phyloP scores from a whole-genome alignment of 2,888 invertebrate genomes.

The Heliconius ismenius region DNA sequence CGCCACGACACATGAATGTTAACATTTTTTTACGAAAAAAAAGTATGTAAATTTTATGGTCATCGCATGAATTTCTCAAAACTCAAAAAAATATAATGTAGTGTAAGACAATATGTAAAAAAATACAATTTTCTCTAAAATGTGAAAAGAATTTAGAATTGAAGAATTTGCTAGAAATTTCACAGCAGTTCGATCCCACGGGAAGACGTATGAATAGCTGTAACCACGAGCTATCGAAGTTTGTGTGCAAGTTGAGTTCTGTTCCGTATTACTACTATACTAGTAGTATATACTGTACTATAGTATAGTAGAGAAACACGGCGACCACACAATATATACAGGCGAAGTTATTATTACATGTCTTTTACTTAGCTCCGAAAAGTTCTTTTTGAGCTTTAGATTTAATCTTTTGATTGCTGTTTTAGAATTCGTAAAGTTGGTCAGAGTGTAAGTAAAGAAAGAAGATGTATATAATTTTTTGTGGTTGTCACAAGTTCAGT shows the following conservation, averaged over 20 bases:
- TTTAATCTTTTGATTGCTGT: slow-evolving; percentile 25
- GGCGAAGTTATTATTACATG: slow-evolving; percentile 18
- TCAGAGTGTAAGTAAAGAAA: background rate
- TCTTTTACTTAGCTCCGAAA: slow-evolving; percentile 2
- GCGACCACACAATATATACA: background rate
- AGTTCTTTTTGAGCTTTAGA: slow-evolving; percentile 11
- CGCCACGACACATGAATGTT: background rate
- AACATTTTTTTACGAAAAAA: background rate
- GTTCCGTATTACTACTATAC: background rate
- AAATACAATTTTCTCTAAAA: background rate
- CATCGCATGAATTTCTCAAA: background rate
- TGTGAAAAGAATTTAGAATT: slow-evolving; percentile 3
- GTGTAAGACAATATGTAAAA: background rate
- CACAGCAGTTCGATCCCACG: slow-evolving; percentile 13
- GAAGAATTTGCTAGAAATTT: slow-evolving; percentile 18
- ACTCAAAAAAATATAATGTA: background rate
- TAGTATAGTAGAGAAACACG: background rate
- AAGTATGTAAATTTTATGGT: background rate
- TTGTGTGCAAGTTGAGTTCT: slow-evolving; percentile 14
- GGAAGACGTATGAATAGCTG: slow-evolving; percentile 24
- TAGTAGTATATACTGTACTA: background rate
- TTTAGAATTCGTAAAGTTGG: slow-evolving; percentile 17
- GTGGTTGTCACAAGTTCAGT: too few relatives aligned
- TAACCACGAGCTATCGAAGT: slow-evolving; percentile 24
- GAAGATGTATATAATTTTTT: too few relatives aligned